Evolutionary conservation across 2,888 invertebrate genomes (phyloP), one percentile per base, ranked within the genome.

Genomic region (Gibbula magus): DNA sequence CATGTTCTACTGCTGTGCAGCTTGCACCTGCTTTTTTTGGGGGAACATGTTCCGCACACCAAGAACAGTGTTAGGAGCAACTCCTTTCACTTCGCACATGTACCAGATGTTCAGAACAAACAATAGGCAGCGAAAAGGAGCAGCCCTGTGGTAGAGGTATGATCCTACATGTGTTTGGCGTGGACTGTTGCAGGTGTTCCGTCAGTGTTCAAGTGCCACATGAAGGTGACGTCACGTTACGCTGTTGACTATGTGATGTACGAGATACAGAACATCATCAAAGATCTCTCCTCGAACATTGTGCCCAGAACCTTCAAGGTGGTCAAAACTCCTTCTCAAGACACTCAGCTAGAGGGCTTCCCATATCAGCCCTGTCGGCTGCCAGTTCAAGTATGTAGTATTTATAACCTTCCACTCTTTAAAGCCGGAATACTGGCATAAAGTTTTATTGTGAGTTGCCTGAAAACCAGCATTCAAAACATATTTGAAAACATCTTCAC

Each of bases 141-240:
- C 7, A 18, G 7, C 18, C 7, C 0, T 25, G 13, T 22, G 16
- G 75, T n/a, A 10, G 29, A 22, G 75, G 20, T 52, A 25, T 52
- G n/a, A 22, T n/a, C 45, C 3, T 51, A 22, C 16, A 75, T 20
- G 32, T 7, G 7, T 35, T n/a, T 45, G 22, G n/a, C 76, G 0
- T 51, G 20, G 18, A 13, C 54, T 70, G 54, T 81, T 87, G 54
- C 87, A 92, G 92, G 89, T 70, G 95, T 94, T 0, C 95, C 95
- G 13, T 94, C 95, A 2, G 94, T 95, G 8, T 94, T 93, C 83
- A 95, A 94, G 76, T 93, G 95, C 80, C 81, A 83, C 35, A 81
- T 86, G 45, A 80, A 77, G 29, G 81, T 92, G 51, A 82, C 85
- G 81, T 91, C 88, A 75, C 91, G 93, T 39, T 93, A 93, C 86